A percentile compares a stretch with the other conserved stretches of the same genome.
Evolutionary conservation across 1,140 invertebrate genomes (phyloP).

Genomic region (Elysia chlorotica): DNA sequence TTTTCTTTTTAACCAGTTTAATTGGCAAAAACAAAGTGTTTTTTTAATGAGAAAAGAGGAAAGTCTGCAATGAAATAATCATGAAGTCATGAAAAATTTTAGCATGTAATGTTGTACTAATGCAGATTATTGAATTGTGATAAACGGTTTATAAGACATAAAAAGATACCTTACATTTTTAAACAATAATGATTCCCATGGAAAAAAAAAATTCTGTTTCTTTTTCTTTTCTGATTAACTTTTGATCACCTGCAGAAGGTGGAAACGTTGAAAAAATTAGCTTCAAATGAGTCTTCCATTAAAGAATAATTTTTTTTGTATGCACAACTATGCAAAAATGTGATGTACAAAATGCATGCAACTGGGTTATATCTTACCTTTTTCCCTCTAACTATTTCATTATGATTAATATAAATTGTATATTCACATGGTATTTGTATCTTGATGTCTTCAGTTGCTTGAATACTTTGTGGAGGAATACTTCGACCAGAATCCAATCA

Average conservation of each 20-base stretch:
- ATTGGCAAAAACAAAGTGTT: background rate
- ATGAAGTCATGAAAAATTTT: no score
- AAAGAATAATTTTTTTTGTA: background rate
- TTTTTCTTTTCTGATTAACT: no score
- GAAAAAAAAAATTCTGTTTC: no score
- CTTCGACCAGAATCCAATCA: constrained; percentile 98
- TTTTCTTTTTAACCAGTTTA: background rate
- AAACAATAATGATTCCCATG: no score
- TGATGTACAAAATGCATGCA: background rate
- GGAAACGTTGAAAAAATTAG: background rate
- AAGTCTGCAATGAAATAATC: background rate
- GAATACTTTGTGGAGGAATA: constrained; percentile 95
- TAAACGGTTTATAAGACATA: no score
- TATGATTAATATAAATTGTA: background rate
- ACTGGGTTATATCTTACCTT: background rate
- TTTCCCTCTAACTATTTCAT: background rate
- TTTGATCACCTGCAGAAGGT: no score
- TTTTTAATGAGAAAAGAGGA: background rate
- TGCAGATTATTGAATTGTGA: no score
- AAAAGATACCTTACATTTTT: no score
- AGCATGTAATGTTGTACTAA: no score
- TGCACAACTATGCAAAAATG: background rate
- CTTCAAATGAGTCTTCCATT: background rate
- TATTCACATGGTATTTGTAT: background rate
- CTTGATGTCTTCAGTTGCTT: constrained; percentile 73